Base-by-base conservation (phyloP, 1,140 invertebrate species). In the Drosophila kohkoa region DNA sequence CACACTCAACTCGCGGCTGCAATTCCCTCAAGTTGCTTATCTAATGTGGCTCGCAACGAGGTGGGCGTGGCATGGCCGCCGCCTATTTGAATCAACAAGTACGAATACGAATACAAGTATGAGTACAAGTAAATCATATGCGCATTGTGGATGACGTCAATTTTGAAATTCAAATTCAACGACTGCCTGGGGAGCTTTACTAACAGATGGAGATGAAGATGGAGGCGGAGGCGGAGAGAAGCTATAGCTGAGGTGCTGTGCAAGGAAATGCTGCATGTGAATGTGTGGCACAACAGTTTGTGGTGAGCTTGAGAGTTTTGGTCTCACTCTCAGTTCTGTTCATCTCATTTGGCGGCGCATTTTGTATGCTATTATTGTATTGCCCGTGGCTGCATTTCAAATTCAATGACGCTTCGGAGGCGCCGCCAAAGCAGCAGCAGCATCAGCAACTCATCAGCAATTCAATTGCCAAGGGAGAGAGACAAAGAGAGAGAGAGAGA, bases 361-460 rank as follows among this genome's bases (percentile, higher is more conserved):
- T 80, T 86, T 82, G 82, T 86, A 86, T 86, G 82, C 82, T 76
- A 72, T 87, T 87, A 89, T 87, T 89, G 85, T 87, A 72, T 66
- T 59, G 80, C 80, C 80, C 74, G 67, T 63, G 80, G 77, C 73
- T 88, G 83, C 83, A 83, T 88, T 89, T 80, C 20, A 83, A 80
- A 89, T 88, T 88, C 83, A 88, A 85, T 64, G 73, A 58, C 16
- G 43, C 73, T 75, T 58, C 15, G 30, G 60, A 65, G 73, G 73
- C 73, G 73, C 73, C 73, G 68, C 16, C 52, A 76, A 64, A 72
- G 57, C 13, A 88, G 73, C 20, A 25, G 20, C 20, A 25, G 20
- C 20, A 25, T 25, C 20, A 25, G 20, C 20, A 25, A 25, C 85
- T 88, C 85, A 89, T 88, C 85, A 89, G 68, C 78, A 88, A 89